A percentile compares a stretch with the other conserved stretches of the same genome.
Conservation (phyloP, 2,888 invertebrate genomes). For the Trachelus tabidus region DNA sequence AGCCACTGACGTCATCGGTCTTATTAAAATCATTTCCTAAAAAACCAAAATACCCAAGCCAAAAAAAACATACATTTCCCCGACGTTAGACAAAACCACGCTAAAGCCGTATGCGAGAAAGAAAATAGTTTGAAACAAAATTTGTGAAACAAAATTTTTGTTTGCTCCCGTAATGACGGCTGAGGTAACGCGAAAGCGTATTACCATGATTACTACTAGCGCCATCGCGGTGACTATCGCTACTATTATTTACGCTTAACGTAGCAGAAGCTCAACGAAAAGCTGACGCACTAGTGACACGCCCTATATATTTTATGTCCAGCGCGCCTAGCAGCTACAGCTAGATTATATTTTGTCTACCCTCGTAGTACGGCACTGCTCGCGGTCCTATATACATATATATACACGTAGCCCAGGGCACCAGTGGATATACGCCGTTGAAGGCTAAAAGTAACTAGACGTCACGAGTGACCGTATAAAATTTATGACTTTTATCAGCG, state of each 20-base stretch:
- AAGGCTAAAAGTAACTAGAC: too few relatives aligned
- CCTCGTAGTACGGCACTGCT: neutral
- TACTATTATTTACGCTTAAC: neutral
- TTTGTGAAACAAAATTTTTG: neutral
- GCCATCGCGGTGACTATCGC: neutral
- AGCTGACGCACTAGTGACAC: neutral
- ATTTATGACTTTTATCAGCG: too few relatives aligned
- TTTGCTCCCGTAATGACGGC: neutral
- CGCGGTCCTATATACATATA: neutral
- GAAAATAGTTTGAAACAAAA: neutral
- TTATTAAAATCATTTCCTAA: neutral
- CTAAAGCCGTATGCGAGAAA: accelerated
- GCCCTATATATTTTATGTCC: neutral
- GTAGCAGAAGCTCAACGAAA: neutral
- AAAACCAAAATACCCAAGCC: too few relatives aligned
- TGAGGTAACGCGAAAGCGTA: neutral
- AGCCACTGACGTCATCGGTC: too few relatives aligned
- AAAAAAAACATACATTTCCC: neutral
- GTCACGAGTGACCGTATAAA: too few relatives aligned
- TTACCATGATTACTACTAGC: neutral
- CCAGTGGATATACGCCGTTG: too few relatives aligned
- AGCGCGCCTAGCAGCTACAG: neutral
- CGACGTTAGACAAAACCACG: neutral
- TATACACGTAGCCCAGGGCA: neutral
- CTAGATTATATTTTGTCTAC: neutral